Evolutionary conservation across 2,888 invertebrate species (phyloP), one percentile per base, ranked within the genome.

Genomic region (Phasia obesa): DNA sequence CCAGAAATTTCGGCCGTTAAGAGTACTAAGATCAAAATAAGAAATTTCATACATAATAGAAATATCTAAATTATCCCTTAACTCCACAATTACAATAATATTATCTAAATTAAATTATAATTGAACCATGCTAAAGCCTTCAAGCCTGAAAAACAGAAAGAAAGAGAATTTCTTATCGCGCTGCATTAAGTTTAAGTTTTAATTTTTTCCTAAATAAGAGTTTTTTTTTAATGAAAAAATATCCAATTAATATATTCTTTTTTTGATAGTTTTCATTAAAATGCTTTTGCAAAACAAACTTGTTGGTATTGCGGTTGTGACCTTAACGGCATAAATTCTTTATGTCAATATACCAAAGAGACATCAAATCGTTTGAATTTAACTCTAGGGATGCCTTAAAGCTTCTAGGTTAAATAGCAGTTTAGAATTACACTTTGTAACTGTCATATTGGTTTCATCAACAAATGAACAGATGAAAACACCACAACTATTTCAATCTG

Each of bases 371-470:
- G 4, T 51, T 57, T 65, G n/a, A 65, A 65, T 42, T 73, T 65
- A 79, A 65, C 65, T 59, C 57, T 67, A 57, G 55, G 65, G 64
- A 78, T 71, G 57, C 42, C 65, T 59, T 65, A 49, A 59, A 73
- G 71, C 71, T 79, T 73, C 71, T 73, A 73, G 44, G 65, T 65
- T 79, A 79, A 73, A 74, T 70, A 78, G 70, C 53, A 79, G 82
- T 83, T 83, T 83, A 75, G 78, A 83, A 78, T 83, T 83, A 83
- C 82, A 83, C 82, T 83, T 83, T 78, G 82, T 83, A 83, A 83
- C 75, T 83, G 82, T 83, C 82, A 78, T 74, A 74, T 74, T 78
- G 82, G 74, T 82, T 78, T 82, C 82, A 74, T 78, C 74, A 82
- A 38, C 44, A 44, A 60, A 44, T 31, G 59, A 65, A 81, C 55